These are phyloP conservation scores for Dicyrtoma fusca DNA, from an alignment of 2,888 invertebrate genomes.

Conservation along the genomic window DNA sequence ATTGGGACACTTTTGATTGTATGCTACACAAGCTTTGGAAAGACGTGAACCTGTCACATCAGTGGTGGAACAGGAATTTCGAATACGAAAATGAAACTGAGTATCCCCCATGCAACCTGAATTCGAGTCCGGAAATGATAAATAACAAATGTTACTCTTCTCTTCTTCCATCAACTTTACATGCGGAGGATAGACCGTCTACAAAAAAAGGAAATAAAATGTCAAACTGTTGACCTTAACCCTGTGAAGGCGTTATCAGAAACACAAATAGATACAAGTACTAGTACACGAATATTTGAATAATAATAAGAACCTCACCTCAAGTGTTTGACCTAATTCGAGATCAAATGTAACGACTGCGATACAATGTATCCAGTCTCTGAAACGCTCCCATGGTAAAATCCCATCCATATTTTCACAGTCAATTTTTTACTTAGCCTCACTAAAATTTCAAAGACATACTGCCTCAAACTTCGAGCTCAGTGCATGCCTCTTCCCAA, in stretches of 20 bases:
- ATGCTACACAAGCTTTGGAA: constrained; percentile 60
- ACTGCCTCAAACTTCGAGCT: too few species aligned
- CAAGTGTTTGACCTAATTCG: constrained; percentile 97
- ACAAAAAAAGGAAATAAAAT: constrained; percentile 54
- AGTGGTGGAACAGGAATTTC: constrained; percentile 65
- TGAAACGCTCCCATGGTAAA: constrained; percentile 72
- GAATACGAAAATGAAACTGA: constrained; percentile 90
- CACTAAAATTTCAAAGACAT: too few species aligned
- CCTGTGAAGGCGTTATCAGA: too few species aligned
- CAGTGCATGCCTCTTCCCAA: too few species aligned
- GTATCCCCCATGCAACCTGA: constrained; percentile 99
- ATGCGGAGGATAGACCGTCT: constrained; percentile 81
- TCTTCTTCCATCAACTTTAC: constrained; percentile 80
- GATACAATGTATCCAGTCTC: constrained; percentile 96
- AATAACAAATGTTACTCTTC: constrained; percentile 91
- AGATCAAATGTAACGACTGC: constrained; percentile 98
- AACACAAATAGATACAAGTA: too few species aligned
- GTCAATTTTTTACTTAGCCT: too few species aligned
- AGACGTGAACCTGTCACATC: constrained; percentile 38
- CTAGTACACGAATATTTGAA: neutral
- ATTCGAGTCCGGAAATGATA: constrained; percentile 99
- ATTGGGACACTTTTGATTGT: constrained; percentile 77
- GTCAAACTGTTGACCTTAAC: too few species aligned
- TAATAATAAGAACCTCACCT: constrained; percentile 65
- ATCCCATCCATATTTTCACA: neutral